A percentile compares a stretch with the other conserved stretches of the same genome.
phyloP scores from a whole-genome alignment of 1,140 invertebrate genomes.

The Ceratina calcarata region DNA sequence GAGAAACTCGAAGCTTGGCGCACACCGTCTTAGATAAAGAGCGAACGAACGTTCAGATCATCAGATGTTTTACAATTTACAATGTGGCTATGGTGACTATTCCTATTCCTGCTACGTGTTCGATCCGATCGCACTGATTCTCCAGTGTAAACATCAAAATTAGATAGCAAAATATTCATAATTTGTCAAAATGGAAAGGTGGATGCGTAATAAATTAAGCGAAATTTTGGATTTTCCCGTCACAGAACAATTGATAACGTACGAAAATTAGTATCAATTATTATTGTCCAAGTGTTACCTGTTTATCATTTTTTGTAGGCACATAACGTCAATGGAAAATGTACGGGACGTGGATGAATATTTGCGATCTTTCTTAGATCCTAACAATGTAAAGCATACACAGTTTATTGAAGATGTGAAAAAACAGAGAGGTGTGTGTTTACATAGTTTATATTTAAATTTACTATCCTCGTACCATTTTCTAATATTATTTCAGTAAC shows the following conservation, averaged over 20 bases:
- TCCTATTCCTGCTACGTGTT: no score
- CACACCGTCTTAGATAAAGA: no score
- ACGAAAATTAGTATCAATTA: not conserved
- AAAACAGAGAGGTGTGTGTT: slow-evolving; percentile 72
- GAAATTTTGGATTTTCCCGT: slow-evolving; percentile 82
- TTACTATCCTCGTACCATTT: slow-evolving; percentile 19
- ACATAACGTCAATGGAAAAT: slow-evolving; percentile 84
- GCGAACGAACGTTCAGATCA: no score
- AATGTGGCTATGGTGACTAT: no score
- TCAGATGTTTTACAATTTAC: no score
- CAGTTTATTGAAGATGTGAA: slow-evolving; percentile 85
- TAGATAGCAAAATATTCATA: no score
- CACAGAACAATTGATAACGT: not conserved
- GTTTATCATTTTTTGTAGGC: slow-evolving; percentile 76
- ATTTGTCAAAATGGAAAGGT: slow-evolving; percentile 79
- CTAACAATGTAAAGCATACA: slow-evolving; percentile 83
- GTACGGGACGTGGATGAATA: slow-evolving; percentile 86
- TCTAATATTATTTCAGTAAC: slow-evolving; percentile 41
- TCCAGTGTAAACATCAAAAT: no score
- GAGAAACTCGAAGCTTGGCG: no score
- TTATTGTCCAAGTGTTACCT: not conserved
- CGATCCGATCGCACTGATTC: no score
- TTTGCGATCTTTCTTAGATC: slow-evolving; percentile 85
- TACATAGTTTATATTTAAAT: slow-evolving; percentile 16
- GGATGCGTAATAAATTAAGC: slow-evolving; percentile 82